Evolutionary conservation across 92 coral and sea anemone genomes (phyloP), one percentile per base, ranked within the genome.

Genomic region (Porites cylindrica): DNA sequence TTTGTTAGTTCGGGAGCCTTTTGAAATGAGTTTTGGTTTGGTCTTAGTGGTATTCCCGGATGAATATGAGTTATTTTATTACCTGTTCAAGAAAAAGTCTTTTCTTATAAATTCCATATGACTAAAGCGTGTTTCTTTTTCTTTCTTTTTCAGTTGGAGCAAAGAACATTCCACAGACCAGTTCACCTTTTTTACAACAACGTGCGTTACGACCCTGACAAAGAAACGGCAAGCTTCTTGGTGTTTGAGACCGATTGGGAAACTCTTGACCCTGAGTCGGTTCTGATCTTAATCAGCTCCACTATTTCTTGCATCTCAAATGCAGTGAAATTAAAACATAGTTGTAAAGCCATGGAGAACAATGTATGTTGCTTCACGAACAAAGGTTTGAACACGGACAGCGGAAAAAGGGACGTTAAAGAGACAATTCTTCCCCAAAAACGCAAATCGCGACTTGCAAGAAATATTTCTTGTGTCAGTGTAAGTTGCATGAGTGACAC

Each of bases 131-230:
- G 29, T 16, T 70, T 70, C 7, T 26, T 29, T 10, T 58, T 53
- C 16, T 70, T 29, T 81, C 17, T 59, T 51, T 63, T 6, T 65
- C 17, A 83, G 87, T 14, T 83, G 7, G 78, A 63, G 24, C 79
- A 83, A 75, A 83, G 87, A 50, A 83, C 72, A 51, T 83, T 83
- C 21, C 80, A 83, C 54, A 72, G 62, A 23, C 87, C 87, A 17
- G 87, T 83, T 52, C 87, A 83, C 66, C 52, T 90, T 51, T 73
- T 90, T 50, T 90, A 90, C 80, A 90, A 90, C 75, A 90, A 79
- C 65, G 65, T 90, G 6, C 85, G 87, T n/a, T 90, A 85, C 70
- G 85, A 90, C 32, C 78, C 72, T 64, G 62, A 61, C 20, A 73
- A 90, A 60, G 82, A 29, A 23, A 76, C 64, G 10, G 87, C 72